These are phyloP conservation scores for Megaceryle maxima DNA, from an alignment of 2,113 vertebrate genomes.

Conservation along the genomic window DNA sequence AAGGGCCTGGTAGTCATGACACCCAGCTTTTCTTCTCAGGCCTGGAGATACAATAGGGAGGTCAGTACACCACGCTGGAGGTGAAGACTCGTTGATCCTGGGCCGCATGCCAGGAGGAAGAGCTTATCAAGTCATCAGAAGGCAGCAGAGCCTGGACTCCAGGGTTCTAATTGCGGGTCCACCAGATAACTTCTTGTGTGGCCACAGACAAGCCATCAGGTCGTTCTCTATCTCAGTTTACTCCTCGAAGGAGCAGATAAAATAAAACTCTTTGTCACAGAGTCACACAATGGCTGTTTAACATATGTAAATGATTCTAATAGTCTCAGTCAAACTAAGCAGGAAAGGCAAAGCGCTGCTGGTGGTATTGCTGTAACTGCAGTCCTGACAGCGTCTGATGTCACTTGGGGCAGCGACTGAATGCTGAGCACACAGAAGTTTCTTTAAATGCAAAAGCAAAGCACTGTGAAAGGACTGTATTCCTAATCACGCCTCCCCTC, in stretches of 20 bases:
- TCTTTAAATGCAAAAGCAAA: constrained; percentile 7
- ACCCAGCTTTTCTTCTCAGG: not conserved
- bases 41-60: not conserved
- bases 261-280: constrained; percentile 21
- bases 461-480: not conserved
- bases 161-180: not conserved
- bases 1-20: not conserved
- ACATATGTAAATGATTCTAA: constrained; percentile 24
- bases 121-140: not conserved
- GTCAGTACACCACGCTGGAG: not conserved
- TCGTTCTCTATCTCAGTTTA: not conserved
- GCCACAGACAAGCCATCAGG: not conserved
- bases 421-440: constrained; percentile 10
- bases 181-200: constrained; percentile 22
- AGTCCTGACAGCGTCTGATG: not conserved
- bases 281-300: constrained; percentile 36
- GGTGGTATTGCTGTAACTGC: not conserved
- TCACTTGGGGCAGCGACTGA: not conserved
- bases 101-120: not conserved
- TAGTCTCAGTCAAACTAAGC: not conserved
- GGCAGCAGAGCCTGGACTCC: not conserved
- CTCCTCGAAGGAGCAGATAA: not conserved
- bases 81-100: not conserved
- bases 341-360: not conserved
- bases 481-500: not conserved